A percentile compares a stretch with the other conserved stretches of the same genome.
These are phyloP conservation scores for Microtus richardsoni DNA, from an alignment of 2,113 vertebrate species.

Conservation along the genomic window DNA sequence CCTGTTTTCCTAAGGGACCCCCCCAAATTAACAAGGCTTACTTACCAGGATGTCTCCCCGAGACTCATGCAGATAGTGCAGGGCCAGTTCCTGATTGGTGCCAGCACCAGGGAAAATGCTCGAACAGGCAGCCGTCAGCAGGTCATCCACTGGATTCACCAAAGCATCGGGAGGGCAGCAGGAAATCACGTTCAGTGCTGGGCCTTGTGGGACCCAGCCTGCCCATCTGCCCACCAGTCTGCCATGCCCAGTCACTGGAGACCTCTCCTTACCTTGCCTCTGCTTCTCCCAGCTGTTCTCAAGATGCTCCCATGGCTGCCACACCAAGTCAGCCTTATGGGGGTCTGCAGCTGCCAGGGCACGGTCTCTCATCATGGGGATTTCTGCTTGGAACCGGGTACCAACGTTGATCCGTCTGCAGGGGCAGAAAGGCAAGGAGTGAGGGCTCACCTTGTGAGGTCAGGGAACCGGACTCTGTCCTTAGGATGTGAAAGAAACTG, in stretches of 20 bases:
- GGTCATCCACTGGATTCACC: slow-evolving; percentile 90
- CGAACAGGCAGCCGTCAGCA: slow-evolving; percentile 96
- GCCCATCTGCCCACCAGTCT: neutral
- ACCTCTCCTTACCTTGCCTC: slow-evolving; percentile 88
- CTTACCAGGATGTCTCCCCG: slow-evolving; percentile 97
- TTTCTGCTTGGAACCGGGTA: slow-evolving; percentile 95
- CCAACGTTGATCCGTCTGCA: slow-evolving; percentile 97
- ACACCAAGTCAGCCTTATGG: slow-evolving; percentile 94
- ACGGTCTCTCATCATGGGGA: slow-evolving; percentile 91
- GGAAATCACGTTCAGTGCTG: neutral
- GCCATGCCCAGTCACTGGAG: too few species aligned
- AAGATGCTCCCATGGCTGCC: slow-evolving; percentile 89
- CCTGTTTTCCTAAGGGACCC: neutral
- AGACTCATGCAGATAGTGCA: slow-evolving; percentile 95
- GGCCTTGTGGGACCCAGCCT: too few species aligned
- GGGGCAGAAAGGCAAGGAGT: neutral
- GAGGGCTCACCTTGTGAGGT: neutral
- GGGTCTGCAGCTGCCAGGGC: slow-evolving; percentile 90
- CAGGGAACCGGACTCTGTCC: neutral
- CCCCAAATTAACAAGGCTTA: neutral
- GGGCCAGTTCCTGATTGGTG: slow-evolving; percentile 97
- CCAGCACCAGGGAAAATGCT: slow-evolving; percentile 95
- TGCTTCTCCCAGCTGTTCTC: slow-evolving; percentile 89
- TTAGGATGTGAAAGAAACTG: neutral
- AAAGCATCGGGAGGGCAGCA: neutral